phyloP scores from a whole-genome alignment of 2,113 vertebrate genomes.

The Chascanopsetta lugubris region DNA sequence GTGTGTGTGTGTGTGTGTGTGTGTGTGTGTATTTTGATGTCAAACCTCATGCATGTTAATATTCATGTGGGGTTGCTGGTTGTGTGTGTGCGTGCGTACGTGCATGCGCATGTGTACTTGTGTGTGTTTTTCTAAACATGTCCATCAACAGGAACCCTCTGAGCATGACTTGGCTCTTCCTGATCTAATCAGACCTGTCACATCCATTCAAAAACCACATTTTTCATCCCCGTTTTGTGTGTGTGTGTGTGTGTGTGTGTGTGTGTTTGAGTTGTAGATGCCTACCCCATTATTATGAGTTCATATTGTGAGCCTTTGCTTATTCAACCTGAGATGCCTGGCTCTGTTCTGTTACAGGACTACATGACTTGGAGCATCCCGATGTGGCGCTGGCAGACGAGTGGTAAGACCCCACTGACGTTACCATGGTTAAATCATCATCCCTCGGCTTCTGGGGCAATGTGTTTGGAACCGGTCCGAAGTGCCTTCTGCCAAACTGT shows the following conservation, averaged over 20 bases:
- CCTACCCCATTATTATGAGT: slow-evolving; percentile 54
- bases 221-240: slow-evolving; percentile 57
- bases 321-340: slow-evolving; percentile 33
- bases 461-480: slow-evolving; percentile 5
- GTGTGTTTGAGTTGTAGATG: slow-evolving; percentile 34
- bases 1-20: slow-evolving; percentile 8
- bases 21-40: slow-evolving; percentile 51
- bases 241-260: slow-evolving; percentile 36
- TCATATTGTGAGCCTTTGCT: slow-evolving; percentile 37
- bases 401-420: slow-evolving; percentile 84
- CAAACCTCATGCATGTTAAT: slow-evolving; percentile 70
- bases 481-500: slow-evolving; percentile 9
- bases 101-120: too few species aligned
- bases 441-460: not conserved
- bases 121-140: slow-evolving; percentile 61
- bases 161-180: slow-evolving; percentile 80
- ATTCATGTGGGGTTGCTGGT: slow-evolving; percentile 62
- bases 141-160: slow-evolving; percentile 59
- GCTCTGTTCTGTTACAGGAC: slow-evolving; percentile 81
- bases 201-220: slow-evolving; percentile 72
- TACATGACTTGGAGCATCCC: slow-evolving; percentile 98
- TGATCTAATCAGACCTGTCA: slow-evolving; percentile 76
- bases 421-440: slow-evolving; percentile 10
- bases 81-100: slow-evolving; percentile 23
- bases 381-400: slow-evolving; percentile 96